These are phyloP conservation scores for Paguma larvata DNA, from an alignment of 2,797 vertebrate species.

Conservation along the genomic window DNA sequence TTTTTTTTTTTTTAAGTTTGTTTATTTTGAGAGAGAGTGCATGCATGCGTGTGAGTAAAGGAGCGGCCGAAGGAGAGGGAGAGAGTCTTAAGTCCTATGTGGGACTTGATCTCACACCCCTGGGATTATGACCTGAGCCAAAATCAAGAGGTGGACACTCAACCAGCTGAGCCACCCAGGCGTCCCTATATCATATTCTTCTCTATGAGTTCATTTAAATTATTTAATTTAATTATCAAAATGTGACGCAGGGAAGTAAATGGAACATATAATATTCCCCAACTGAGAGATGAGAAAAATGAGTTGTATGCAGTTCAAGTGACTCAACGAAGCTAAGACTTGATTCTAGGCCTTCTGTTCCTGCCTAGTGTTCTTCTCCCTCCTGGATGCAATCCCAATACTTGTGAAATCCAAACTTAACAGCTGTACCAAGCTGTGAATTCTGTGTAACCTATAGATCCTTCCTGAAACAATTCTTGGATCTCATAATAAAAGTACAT, in stretches of 20 bases:
- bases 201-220: background rate
- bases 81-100: too few species aligned
- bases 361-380: background rate
- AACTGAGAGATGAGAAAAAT: background rate
- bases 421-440: background rate
- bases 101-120: too few species aligned
- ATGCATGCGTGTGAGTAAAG: too few species aligned
- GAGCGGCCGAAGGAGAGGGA: too few species aligned
- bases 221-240: conserved; percentile 4
- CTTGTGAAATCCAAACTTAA: background rate
- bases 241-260: background rate
- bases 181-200: background rate
- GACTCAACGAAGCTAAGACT: background rate
- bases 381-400: background rate
- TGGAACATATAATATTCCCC: background rate
- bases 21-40: too few species aligned
- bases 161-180: too few species aligned
- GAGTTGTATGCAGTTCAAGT: background rate
- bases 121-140: too few species aligned
- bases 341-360: background rate
- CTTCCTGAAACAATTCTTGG: background rate
- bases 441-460: background rate
- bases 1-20: too few species aligned
- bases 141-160: too few species aligned
- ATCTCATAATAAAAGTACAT: background rate